A percentile compares a stretch with the other conserved stretches of the same genome.
phyloP scores from a whole-genome alignment of 2,888 invertebrate species.

The Pollenia labialis region DNA sequence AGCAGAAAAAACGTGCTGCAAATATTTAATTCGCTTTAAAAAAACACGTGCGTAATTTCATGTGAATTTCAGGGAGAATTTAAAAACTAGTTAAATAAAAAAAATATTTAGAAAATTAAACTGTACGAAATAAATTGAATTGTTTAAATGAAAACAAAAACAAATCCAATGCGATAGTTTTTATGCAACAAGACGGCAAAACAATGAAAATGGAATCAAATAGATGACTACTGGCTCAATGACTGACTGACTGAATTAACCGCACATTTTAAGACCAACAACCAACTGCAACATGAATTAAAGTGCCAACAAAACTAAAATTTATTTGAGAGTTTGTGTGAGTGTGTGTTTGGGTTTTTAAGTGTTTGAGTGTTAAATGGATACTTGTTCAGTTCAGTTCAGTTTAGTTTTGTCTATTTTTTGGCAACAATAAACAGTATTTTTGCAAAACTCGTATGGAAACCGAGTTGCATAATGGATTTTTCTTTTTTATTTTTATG shows the following conservation, averaged over 20 bases:
- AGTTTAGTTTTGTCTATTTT: constrained; percentile 25
- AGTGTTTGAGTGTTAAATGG: constrained; percentile 19
- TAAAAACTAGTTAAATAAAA: not conserved
- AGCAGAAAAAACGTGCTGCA: constrained; percentile 55
- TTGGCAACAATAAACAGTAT: constrained; percentile 47
- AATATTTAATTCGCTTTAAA: constrained; percentile 44
- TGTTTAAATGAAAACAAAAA: constrained; percentile 39
- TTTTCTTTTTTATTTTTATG: constrained; percentile 54
- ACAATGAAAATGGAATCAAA: constrained; percentile 1
- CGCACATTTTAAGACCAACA: constrained; percentile 45
- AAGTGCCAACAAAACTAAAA: constrained; percentile 31
- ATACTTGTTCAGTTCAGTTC: constrained; percentile 29
- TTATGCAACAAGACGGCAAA: constrained; percentile 31
- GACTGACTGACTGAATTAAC: constrained; percentile 59
- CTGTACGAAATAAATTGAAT: constrained; percentile 12
- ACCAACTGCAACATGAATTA: constrained; percentile 16
- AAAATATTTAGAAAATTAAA: not conserved
- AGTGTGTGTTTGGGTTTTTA: constrained; percentile 10
- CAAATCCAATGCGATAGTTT: constrained; percentile 19
- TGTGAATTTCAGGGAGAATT: not conserved
- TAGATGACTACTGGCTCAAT: constrained; percentile 31
- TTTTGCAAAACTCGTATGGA: constrained; percentile 45
- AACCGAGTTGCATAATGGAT: constrained; percentile 59
- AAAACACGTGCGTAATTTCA: constrained; percentile 35
- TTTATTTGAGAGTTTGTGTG: not conserved